These are phyloP conservation scores for Silurus aristotelis DNA, from an alignment of 2,797 vertebrate species.

Conservation along the genomic window DNA sequence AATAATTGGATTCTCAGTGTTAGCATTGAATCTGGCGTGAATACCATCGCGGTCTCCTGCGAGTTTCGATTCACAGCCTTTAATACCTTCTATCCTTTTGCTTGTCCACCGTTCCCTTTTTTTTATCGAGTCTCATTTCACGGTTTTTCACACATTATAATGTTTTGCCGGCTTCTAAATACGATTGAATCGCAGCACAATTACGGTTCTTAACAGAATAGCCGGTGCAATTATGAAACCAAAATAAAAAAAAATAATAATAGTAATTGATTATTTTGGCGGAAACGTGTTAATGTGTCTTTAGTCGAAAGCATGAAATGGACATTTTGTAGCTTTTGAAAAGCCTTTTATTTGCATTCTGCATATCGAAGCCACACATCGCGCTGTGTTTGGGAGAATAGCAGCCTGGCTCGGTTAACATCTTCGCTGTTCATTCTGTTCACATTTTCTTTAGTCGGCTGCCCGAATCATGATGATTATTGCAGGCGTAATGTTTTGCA, in stretches of 20 bases:
- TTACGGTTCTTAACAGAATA: conserved; percentile 52
- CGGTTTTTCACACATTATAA: conserved; percentile 48
- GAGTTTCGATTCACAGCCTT: conserved; percentile 52
- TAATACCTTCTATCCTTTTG: conserved; percentile 41
- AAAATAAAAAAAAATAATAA: background rate
- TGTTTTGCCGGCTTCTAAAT: conserved; percentile 46
- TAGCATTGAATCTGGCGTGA: conserved; percentile 48
- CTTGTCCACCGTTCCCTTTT: conserved; percentile 26
- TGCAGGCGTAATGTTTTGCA: background rate
- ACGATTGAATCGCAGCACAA: conserved; percentile 47
- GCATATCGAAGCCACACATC: background rate
- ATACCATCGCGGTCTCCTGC: conserved; percentile 48
- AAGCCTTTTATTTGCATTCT: conserved; percentile 23
- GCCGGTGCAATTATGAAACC: conserved; percentile 42
- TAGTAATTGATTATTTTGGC: conserved; percentile 53
- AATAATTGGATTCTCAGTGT: conserved; percentile 54
- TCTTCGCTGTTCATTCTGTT: conserved; percentile 15
- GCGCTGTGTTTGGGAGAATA: background rate
- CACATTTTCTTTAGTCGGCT: conserved; percentile 15
- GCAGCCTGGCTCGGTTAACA: conserved; percentile 26
- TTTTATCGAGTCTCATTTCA: conserved; percentile 43
- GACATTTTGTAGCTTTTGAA: conserved; percentile 42
- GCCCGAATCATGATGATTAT: background rate
- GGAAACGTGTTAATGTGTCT: conserved; percentile 54
- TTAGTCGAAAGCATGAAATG: conserved; percentile 42